These are phyloP conservation scores for Podarcis siculus DNA, from an alignment of 2,797 vertebrate genomes.

Conservation along the genomic window DNA sequence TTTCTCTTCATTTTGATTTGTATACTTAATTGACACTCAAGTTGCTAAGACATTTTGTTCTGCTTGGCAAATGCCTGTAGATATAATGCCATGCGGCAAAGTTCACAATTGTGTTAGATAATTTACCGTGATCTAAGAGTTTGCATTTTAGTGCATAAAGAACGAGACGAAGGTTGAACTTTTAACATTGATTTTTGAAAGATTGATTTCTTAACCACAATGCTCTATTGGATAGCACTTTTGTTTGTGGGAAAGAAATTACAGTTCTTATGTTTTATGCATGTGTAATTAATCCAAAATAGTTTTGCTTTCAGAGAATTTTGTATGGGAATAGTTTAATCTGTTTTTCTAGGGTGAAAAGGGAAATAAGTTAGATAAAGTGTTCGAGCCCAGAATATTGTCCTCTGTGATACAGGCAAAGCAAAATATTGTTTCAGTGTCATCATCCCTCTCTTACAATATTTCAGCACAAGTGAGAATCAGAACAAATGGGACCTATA, in stretches of 20 bases:
- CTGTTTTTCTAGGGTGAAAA: not conserved
- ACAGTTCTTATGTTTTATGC: not conserved
- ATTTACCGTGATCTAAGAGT: conserved; percentile 33
- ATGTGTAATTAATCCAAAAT: not conserved
- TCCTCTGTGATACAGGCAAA: not conserved
- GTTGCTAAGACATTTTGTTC: conserved; percentile 37
- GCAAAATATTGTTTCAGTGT: not conserved
- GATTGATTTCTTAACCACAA: conserved; percentile 11
- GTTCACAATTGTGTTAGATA: conserved; percentile 17
- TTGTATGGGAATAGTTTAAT: not conserved
- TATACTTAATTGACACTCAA: conserved; percentile 32
- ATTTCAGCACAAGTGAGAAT: not conserved
- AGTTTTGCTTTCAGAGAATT: not conserved
- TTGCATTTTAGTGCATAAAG: conserved; percentile 46
- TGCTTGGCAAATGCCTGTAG: conserved; percentile 13
- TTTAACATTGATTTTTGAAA: conserved; percentile 49
- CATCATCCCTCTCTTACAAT: not conserved
- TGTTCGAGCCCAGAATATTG: not conserved
- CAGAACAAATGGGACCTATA: not conserved
- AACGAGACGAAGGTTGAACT: conserved; percentile 40
- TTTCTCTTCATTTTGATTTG: conserved; percentile 49
- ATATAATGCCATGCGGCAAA: not conserved
- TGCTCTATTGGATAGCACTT: not conserved
- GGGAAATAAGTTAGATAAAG: not conserved
- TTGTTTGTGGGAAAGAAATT: not conserved